Base-by-base conservation (phyloP, 1,140 invertebrate species). In the Calliphora vicina region DNA sequence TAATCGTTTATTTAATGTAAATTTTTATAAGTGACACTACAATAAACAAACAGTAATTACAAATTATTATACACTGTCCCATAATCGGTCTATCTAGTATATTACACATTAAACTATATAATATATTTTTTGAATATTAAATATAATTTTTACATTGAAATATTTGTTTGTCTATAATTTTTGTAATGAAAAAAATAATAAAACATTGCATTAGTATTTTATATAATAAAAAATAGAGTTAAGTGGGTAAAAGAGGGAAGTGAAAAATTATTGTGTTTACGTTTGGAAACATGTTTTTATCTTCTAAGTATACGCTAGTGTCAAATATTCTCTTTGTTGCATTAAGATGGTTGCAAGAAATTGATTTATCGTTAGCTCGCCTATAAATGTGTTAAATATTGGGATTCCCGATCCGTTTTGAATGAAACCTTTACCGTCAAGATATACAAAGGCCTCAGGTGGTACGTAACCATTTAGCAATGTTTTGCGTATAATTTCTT, bases 371-470 rank as follows among this genome's bases (percentile, higher is more conserved):
- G 15, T 61, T 61, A 23, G 25, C 17, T 67, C 26, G 23, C 27
- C 57, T 81, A 23, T 29, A 67, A 17, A 61, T 61, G 80, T 81
- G 80, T 13, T 81, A 67, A 67, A 17, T 67, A 81, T 71, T 9
- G 80, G 57, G 12, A 81, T 71, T 15, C 29, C 50, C 8, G 23
- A 13, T 35, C 43, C 57, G 9, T 81, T 81, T 81, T 81, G 80
- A 67, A 81, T 81, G 71, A 71, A 71, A n/a, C 57, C 57, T 12
- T 81, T 67, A 9, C 45, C 71, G 67, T 81, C 80, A 8, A 81
- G 29, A 42, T 35, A 81, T 23, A 81, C 10, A 35, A 81, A 81
- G 23, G 80, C 25, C 23, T 81, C 57, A 13, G 80, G 80, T 81
- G 57, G 57, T 61, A 61, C 20, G 57, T 61, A 20, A 15, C 57